These are phyloP conservation scores for Apamea crenata DNA, from an alignment of 2,888 invertebrate species.

Conservation along the genomic window DNA sequence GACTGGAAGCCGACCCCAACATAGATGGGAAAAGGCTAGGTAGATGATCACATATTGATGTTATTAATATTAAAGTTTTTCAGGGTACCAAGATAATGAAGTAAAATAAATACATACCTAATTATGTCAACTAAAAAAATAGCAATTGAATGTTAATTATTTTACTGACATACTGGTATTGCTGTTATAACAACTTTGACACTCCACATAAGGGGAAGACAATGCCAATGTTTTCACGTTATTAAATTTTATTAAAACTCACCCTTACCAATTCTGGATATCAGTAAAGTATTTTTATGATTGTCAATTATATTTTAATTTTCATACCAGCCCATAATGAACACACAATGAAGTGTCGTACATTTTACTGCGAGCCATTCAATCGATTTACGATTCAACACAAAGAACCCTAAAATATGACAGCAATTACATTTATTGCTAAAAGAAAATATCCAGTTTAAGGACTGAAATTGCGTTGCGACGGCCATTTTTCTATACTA, in stretches of 20 bases:
- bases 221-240: neutral
- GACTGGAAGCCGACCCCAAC: no score
- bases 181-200: neutral
- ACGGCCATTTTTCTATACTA: slow-evolving; percentile 62
- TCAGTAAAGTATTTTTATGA: slow-evolving; percentile 29
- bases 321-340: slow-evolving; percentile 4
- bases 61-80: no score
- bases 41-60: neutral
- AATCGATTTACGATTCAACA: slow-evolving; percentile 15
- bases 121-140: neutral
- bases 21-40: no score
- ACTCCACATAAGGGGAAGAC: neutral
- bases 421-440: slow-evolving; percentile 62
- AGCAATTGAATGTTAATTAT: neutral
- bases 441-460: slow-evolving; percentile 59
- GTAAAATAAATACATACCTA: neutral
- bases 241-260: slow-evolving; percentile 15
- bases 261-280: slow-evolving; percentile 20
- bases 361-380: slow-evolving; percentile 19
- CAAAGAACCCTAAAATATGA: slow-evolving; percentile 63
- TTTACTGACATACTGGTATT: neutral
- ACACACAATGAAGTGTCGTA: neutral
- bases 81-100: neutral
- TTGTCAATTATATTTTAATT: slow-evolving; percentile 40
- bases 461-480: slow-evolving; percentile 54